Percentiles rank a stretch among this genome's conserved stretches.
Conservation (phyloP, 2,113 vertebrate species). For the Eonycteris spelaea region DNA sequence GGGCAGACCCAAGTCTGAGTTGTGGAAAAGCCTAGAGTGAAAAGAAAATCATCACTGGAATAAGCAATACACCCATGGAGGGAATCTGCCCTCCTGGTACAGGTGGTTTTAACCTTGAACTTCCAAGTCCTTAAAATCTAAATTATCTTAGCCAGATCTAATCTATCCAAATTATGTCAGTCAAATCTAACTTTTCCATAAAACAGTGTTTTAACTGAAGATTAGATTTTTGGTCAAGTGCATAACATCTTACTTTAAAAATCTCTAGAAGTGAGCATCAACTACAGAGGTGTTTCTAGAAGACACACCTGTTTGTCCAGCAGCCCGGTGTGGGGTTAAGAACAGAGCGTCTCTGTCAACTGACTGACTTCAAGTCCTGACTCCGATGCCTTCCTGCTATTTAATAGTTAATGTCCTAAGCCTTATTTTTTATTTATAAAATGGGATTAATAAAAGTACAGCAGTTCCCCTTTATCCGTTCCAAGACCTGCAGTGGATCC, state of each 20-base stretch:
- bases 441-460: neutral
- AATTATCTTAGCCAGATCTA: neutral
- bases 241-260: neutral
- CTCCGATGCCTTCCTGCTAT: neutral
- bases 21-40: neutral
- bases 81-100: neutral
- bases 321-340: neutral
- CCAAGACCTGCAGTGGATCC: too few relatives aligned
- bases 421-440: neutral
- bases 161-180: neutral
- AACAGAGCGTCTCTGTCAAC: neutral
- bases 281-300: neutral
- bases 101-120: neutral
- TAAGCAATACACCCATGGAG: rapidly evolving
- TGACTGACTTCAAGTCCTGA: neutral
- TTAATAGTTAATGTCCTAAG: neutral
- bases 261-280: neutral
- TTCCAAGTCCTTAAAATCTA: neutral
- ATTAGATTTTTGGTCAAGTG: neutral
- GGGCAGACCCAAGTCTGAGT: neutral
- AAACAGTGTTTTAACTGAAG: neutral
- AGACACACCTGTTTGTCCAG: neutral
- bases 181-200: neutral
- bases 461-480: too few relatives aligned
- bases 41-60: neutral